A percentile compares a stretch with the other conserved stretches of the same genome.
Evolutionary conservation across 2,113 vertebrate species (phyloP).

Genomic region (Hoplias malabaricus): DNA sequence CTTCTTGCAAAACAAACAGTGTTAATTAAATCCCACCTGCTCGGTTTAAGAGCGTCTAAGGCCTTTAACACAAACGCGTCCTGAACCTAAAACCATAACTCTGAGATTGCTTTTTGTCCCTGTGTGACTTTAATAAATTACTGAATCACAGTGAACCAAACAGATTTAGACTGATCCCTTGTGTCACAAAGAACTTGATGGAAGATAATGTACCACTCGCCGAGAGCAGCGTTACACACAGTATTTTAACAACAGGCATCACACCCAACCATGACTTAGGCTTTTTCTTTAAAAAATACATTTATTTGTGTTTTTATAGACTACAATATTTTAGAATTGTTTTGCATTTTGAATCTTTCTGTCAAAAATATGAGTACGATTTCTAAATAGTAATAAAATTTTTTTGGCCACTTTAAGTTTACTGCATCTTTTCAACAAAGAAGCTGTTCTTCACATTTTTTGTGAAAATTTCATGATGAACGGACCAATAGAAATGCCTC

Average conservation of each 20-base stretch:
- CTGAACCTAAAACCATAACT: slow-evolving; percentile 43
- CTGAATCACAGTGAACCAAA: slow-evolving; percentile 30
- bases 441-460: no score
- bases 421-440: no score
- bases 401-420: no score
- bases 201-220: background rate
- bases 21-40: slow-evolving; percentile 79
- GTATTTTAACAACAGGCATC: no score
- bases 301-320: no score
- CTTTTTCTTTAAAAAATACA: no score
- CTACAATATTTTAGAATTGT: background rate
- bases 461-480: no score
- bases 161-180: slow-evolving; percentile 23
- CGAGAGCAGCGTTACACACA: background rate
- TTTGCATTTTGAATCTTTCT: background rate
- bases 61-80: slow-evolving; percentile 45
- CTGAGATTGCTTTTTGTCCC: background rate
- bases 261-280: no score
- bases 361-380: no score
- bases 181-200: background rate
- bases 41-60: slow-evolving; percentile 55
- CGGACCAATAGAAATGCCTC: no score
- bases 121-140: slow-evolving; percentile 16
- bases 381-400: no score
- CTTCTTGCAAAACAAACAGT: slow-evolving; percentile 74